Percentiles rank a stretch among this genome's conserved stretches.
phyloP scores from a whole-genome alignment of 2,888 invertebrate species.

The Napeogenes inachia region DNA sequence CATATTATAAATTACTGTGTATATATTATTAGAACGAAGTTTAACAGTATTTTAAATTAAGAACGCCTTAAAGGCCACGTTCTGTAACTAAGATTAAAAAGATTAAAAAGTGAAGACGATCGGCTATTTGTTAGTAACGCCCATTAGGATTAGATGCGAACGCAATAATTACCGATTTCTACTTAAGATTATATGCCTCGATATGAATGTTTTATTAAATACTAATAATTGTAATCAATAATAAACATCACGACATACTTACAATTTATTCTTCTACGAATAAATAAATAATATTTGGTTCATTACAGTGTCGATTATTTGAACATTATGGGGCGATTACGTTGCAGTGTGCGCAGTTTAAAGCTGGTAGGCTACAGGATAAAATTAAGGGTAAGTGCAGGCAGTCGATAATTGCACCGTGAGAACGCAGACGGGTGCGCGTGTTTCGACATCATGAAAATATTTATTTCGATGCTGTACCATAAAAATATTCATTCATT shows the following conservation, averaged over 20 bases:
- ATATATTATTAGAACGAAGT: neutral
- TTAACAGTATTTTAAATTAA: slow-evolving; percentile 18
- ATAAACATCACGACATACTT: neutral
- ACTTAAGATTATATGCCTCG: slow-evolving; percentile 20
- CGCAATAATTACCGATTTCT: slow-evolving; percentile 34
- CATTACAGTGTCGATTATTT: neutral
- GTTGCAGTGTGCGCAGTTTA: slow-evolving; percentile 12
- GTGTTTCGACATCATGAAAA: slow-evolving; percentile 33
- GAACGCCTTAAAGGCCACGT: slow-evolving; percentile 32
- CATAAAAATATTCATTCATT: no score
- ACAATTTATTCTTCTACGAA: no score
- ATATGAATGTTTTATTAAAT: slow-evolving; percentile 20
- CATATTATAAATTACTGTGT: neutral
- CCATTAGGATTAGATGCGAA: slow-evolving; percentile 45
- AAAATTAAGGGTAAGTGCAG: slow-evolving; percentile 69
- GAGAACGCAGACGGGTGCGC: slow-evolving; percentile 50
- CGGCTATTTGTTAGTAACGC: slow-evolving; percentile 61
- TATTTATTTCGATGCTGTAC: neutral
- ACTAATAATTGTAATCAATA: slow-evolving; percentile 7
- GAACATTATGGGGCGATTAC: slow-evolving; percentile 7
- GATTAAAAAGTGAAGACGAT: slow-evolving; percentile 58
- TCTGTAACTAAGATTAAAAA: slow-evolving; percentile 48
- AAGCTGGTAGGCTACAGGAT: slow-evolving; percentile 52
- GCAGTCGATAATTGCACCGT: slow-evolving; percentile 71
- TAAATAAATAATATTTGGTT: neutral